Base-by-base conservation (phyloP, 2,888 invertebrate genomes). In the Prosapia bicincta region DNA sequence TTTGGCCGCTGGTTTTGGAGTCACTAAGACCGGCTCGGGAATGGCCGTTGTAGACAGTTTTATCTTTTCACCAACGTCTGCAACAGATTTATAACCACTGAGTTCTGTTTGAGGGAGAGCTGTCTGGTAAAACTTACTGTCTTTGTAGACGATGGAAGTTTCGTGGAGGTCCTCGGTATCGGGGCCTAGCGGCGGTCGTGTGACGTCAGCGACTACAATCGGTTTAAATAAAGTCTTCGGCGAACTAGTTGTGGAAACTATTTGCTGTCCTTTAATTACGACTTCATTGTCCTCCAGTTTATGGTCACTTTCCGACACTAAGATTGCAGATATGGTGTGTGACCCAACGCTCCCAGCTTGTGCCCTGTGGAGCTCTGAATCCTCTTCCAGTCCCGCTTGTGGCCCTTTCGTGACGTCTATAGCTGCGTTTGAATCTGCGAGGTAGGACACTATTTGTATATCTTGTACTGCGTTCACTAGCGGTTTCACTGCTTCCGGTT, bases 261-360 rank as follows among this genome's bases (percentile, higher is more conserved):
- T 54, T 54, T 54, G 10, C 3, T 54, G 20, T 20, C 10, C 20
- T 13, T 10, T 10, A 0, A 71, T 74, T 0, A 65, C 54, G 7
- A 32, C 66, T 26, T 79, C 79, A 66, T 78, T 77, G 1, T 77
- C 78, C 68, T 78, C 78, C 23, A 65, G 54, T 10, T 69, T 72
- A 13, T 26, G 69, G 24, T 79, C 80, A 32, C 75, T 77, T n/a
- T 81, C 80, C 3, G 80, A 79, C 0, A 81, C 79, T 24, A 81
- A 79, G 65, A 81, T 79, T 6, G 81, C 79, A n/a, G 80, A 80
- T 65, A 80, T 80, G 32, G 78, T 54, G 13, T 54, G 54, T 9
- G 20, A 3, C 13, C 1, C 54, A 5, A 2, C 1, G 1, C 20
- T 20, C 2, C 20, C 20, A 26, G 15, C 65, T 0, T 68, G 54